A percentile compares a stretch with the other conserved stretches of the same genome.
phyloP scores from a whole-genome alignment of 2,113 vertebrate species.

The Mionectes macconnelli region DNA sequence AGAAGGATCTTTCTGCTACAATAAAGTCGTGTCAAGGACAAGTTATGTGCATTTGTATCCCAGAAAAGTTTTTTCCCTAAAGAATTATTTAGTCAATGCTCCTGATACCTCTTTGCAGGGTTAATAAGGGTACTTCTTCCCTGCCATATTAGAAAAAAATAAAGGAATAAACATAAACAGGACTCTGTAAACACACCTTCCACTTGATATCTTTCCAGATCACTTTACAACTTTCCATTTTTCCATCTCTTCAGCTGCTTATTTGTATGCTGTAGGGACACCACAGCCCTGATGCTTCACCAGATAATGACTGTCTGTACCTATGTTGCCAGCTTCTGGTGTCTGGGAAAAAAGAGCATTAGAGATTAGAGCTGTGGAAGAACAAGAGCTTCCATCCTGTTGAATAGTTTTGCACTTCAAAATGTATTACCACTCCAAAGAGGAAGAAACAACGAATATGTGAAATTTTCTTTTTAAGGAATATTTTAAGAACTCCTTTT shows the following conservation, averaged over 20 bases:
- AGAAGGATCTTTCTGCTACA: neutral
- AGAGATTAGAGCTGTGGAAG: neutral
- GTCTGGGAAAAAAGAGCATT: slow-evolving; percentile 23
- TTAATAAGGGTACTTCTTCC: neutral
- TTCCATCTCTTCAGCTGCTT: slow-evolving; percentile 24
- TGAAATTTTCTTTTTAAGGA: neutral
- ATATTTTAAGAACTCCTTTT: neutral
- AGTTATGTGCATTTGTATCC: neutral
- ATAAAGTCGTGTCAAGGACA: neutral
- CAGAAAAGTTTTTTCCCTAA: neutral
- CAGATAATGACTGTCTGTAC: slow-evolving; percentile 40
- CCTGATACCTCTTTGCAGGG: neutral
- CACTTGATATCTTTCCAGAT: slow-evolving; percentile 24
- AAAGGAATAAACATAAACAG: slow-evolving; percentile 17
- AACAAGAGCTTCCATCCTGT: neutral
- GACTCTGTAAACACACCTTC: neutral
- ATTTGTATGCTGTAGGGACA: slow-evolving; percentile 48
- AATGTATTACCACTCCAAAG: neutral
- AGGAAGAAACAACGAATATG: neutral
- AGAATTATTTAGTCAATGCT: neutral
- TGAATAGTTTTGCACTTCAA: neutral
- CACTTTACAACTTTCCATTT: slow-evolving; percentile 50
- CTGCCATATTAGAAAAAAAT: neutral
- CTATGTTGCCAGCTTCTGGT: neutral
- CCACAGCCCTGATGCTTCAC: neutral